phyloP scores from a whole-genome alignment of 2,797 vertebrate genomes.

The Distichodus sexfasciatus region DNA sequence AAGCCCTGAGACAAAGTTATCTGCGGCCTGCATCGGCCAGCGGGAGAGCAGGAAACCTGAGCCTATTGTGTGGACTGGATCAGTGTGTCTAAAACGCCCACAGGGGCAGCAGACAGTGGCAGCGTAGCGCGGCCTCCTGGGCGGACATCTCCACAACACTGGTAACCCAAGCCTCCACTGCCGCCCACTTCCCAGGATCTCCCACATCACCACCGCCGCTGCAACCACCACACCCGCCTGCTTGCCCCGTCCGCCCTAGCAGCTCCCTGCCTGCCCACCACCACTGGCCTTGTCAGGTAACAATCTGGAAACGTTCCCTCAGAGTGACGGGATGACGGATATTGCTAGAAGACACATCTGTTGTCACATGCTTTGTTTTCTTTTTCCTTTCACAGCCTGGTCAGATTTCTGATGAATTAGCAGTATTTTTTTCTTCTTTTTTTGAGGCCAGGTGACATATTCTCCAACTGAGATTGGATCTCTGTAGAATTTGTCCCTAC shows the following conservation, averaged over 20 bases:
- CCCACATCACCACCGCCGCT: slow-evolving; percentile 20
- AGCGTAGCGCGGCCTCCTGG: slow-evolving; percentile 44
- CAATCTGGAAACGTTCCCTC: slow-evolving; percentile 36
- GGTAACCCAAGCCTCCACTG: slow-evolving; percentile 52
- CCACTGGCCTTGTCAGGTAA: slow-evolving; percentile 17
- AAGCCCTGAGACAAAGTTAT: slow-evolving; percentile 64
- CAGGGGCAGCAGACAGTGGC: slow-evolving; percentile 55
- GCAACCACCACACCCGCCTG: neutral
- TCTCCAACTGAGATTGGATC: slow-evolving; percentile 17
- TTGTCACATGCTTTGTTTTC: slow-evolving; percentile 43
- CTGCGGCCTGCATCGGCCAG: slow-evolving; percentile 53
- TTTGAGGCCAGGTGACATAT: slow-evolving; percentile 21
- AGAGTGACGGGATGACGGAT: slow-evolving; percentile 47
- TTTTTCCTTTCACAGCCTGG: slow-evolving; percentile 28
- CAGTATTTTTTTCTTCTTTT: slow-evolving; percentile 40
- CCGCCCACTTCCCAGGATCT: slow-evolving; percentile 57
- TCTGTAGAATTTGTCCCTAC: neutral
- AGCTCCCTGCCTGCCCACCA: too few relatives aligned
- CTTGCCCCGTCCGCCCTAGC: slow-evolving; percentile 17
- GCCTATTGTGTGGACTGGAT: slow-evolving; percentile 53
- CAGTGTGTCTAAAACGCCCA: slow-evolving; percentile 49
- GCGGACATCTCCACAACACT: slow-evolving; percentile 45
- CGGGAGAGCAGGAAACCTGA: slow-evolving; percentile 52
- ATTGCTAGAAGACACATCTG: slow-evolving; percentile 40
- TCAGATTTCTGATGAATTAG: slow-evolving; percentile 42